Conservation (phyloP, 2,797 vertebrate species). For the Florisuga fusca region DNA sequence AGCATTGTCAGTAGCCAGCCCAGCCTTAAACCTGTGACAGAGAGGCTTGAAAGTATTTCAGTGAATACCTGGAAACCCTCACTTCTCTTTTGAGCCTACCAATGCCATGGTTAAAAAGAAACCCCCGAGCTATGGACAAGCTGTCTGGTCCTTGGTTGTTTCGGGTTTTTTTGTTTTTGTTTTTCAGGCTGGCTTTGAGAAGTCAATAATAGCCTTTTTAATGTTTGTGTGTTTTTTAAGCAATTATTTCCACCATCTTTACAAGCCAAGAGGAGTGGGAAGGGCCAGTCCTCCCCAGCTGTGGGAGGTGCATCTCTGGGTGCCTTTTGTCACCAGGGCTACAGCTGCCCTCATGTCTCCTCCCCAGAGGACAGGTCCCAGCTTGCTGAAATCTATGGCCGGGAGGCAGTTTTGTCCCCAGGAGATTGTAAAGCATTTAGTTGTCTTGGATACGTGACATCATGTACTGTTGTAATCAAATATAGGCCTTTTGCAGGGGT, state of each 20-base stretch:
- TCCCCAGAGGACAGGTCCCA: constrained; percentile 51
- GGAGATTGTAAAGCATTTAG: constrained; percentile 80
- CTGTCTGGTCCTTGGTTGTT: not conserved
- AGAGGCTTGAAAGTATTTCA: not conserved
- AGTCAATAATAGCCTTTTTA: not conserved
- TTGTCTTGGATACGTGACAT: constrained; percentile 87
- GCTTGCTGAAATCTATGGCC: constrained; percentile 71
- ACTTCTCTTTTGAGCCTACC: not conserved
- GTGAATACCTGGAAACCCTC: not conserved
- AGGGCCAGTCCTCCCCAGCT: not conserved
- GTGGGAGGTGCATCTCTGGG: not conserved
- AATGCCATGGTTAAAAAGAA: not conserved
- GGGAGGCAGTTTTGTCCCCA: constrained; percentile 79
- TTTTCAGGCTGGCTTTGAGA: not conserved
- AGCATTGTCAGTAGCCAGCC: no score
- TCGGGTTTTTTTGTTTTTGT: not conserved
- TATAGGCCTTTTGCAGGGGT: constrained; percentile 72
- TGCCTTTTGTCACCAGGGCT: not conserved
- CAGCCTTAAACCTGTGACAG: no score
- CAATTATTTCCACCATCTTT: not conserved
- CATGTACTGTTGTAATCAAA: constrained; percentile 83
- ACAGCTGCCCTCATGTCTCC: constrained; percentile 72
- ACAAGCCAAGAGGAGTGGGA: not conserved
- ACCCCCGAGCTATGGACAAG: not conserved
- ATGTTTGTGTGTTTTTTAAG: not conserved